Evolutionary conservation across 2,797 vertebrate genomes (phyloP).

Genomic region (Diplodus sargus): DNA sequence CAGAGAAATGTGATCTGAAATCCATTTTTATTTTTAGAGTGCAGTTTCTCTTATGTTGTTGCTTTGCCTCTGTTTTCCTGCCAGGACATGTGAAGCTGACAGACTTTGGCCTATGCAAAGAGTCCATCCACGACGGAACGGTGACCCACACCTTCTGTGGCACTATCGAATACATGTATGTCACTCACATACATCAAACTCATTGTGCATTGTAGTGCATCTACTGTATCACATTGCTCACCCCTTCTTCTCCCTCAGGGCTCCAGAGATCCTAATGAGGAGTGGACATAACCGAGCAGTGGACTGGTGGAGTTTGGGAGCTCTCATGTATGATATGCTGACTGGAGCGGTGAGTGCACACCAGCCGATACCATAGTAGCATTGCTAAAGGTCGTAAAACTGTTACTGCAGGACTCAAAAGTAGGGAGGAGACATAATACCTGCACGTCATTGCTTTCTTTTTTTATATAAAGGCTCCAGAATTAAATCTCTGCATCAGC

Average conservation of each 20-base stretch:
- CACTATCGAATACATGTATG: conserved; percentile 97
- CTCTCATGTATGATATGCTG: conserved; percentile 98
- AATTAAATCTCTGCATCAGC: no score
- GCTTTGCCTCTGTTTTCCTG: conserved; percentile 40
- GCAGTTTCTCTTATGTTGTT: not conserved
- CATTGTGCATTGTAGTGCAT: not conserved
- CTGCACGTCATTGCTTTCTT: no score
- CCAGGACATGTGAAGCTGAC: conserved; percentile 95
- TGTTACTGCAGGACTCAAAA: not conserved
- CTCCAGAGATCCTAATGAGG: conserved; percentile 96
- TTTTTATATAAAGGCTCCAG: no score
- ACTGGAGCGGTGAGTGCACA: conserved; percentile 94
- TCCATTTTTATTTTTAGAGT: conserved; percentile 2
- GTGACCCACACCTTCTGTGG: conserved; percentile 99
- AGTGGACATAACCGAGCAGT: conserved; percentile 97
- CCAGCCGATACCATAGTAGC: conserved; percentile 59
- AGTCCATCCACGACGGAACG: conserved; percentile 97
- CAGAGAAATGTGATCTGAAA: not conserved
- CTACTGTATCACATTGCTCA: not conserved
- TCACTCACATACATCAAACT: not conserved
- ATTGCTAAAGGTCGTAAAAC: not conserved
- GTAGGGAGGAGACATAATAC: no score
- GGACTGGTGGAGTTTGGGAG: conserved; percentile 98
- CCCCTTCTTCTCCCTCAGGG: conserved; percentile 81
- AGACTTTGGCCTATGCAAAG: conserved; percentile 96